phyloP scores from a whole-genome alignment of 2,113 vertebrate genomes.

The Pardalotus punctatus region DNA sequence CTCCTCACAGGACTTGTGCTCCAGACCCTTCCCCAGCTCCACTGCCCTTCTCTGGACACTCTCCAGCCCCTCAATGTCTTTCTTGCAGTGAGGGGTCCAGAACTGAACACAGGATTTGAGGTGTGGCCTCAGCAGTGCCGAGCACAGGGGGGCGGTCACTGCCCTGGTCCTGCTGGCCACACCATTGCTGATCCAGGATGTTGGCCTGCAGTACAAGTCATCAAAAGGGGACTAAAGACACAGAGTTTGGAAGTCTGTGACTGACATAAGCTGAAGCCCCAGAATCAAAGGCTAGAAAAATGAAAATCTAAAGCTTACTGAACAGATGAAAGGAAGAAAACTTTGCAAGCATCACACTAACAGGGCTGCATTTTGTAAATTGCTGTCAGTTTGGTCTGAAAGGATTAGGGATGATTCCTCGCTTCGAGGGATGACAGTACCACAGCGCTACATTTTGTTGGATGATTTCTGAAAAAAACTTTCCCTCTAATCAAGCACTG shows the following conservation, averaged over 20 bases:
- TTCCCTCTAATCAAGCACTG: constrained; percentile 20
- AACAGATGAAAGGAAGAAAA: constrained; percentile 19
- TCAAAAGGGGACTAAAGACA: not conserved
- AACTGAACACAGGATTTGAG: not conserved
- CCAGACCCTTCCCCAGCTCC: not conserved
- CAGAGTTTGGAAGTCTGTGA: not conserved
- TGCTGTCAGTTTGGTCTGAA: not conserved
- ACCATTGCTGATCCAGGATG: not conserved
- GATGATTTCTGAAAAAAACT: constrained; percentile 1
- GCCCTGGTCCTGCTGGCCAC: not conserved
- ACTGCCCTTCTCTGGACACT: not conserved
- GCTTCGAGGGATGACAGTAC: constrained; percentile 9
- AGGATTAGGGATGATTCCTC: constrained; percentile 29
- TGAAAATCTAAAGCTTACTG: not conserved
- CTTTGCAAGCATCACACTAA: not conserved
- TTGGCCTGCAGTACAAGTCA: not conserved
- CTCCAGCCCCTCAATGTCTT: not conserved
- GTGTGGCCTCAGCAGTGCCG: not conserved
- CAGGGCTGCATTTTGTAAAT: constrained; percentile 9
- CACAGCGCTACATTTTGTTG: constrained; percentile 31
- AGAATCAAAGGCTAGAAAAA: not conserved
- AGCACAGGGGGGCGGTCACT: not conserved
- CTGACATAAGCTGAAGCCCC: not conserved
- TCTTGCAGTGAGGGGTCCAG: not conserved
- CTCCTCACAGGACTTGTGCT: not conserved